Conservation (phyloP, 1,140 invertebrate genomes). For the Euwallacea similis region DNA sequence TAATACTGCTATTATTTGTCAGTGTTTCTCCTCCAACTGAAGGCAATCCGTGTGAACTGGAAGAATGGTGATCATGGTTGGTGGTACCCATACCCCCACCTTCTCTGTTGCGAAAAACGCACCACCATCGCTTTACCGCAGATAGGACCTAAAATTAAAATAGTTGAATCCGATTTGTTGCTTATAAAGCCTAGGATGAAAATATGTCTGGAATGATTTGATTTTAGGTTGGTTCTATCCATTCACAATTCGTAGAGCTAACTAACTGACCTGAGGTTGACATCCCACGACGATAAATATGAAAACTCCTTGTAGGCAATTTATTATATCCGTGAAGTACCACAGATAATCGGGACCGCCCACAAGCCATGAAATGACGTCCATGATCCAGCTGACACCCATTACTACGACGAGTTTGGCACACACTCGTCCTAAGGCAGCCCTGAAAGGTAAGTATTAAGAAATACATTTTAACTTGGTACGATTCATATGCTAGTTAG, state of each 20-base stretch:
- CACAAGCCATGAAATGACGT: slow-evolving; percentile 73
- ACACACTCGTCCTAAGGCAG: slow-evolving; percentile 75
- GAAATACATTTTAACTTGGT: not conserved
- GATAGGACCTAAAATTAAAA: slow-evolving; percentile 59
- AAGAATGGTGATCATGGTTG: slow-evolving; percentile 59
- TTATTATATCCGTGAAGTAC: slow-evolving; percentile 80
- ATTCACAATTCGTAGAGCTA: not conserved
- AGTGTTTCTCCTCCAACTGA: slow-evolving; percentile 73
- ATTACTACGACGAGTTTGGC: slow-evolving; percentile 83
- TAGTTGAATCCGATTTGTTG: not conserved
- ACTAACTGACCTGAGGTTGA: slow-evolving; percentile 69
- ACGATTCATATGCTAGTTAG: not conserved
- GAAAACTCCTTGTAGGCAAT: slow-evolving; percentile 83
- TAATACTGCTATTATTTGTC: slow-evolving; percentile 63
- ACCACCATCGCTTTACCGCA: slow-evolving; percentile 67
- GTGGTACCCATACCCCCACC: slow-evolving; percentile 58
- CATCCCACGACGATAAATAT: slow-evolving; percentile 87
- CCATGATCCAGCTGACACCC: slow-evolving; percentile 84
- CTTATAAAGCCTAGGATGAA: too few relatives aligned
- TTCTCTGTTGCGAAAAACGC: slow-evolving; percentile 60
- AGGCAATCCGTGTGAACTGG: slow-evolving; percentile 73
- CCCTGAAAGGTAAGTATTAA: slow-evolving; percentile 57
- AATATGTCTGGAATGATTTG: too few relatives aligned
- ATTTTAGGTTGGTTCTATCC: too few relatives aligned
- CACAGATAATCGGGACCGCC: slow-evolving; percentile 76